Conservation (phyloP, 2,797 vertebrate genomes). For the Argentina silus region DNA sequence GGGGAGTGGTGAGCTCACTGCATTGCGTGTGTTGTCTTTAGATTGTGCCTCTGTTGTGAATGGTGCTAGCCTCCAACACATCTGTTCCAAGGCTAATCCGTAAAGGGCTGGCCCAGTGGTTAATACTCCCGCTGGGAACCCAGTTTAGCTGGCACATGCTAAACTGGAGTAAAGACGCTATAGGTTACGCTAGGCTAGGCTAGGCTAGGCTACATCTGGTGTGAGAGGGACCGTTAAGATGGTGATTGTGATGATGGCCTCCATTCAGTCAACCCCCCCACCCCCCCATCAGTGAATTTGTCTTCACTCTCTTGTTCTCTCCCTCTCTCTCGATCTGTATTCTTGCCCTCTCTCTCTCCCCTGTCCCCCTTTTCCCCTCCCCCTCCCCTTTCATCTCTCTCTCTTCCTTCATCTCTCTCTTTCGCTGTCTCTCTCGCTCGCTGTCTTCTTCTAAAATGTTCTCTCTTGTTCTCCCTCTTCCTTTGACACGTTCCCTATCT, state of each 20-base stretch:
- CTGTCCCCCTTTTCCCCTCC: not conserved
- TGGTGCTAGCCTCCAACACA: constrained; percentile 51
- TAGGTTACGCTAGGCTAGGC: constrained; percentile 14
- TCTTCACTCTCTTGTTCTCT: not conserved
- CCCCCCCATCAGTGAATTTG: not conserved
- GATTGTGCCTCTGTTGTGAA: constrained; percentile 53
- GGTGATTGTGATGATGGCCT: constrained; percentile 26
- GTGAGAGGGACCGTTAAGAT: constrained; percentile 24
- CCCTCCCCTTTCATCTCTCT: not conserved
- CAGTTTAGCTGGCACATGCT: constrained; percentile 48
- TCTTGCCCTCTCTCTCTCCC: not conserved
- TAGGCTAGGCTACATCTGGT: constrained; percentile 20
- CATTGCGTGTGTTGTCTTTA: constrained; percentile 20
- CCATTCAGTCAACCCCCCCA: no score
- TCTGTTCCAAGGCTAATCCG: constrained; percentile 62
- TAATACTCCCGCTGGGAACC: constrained; percentile 43
- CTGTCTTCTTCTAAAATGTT: not conserved
- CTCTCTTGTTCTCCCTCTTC: constrained; percentile 9
- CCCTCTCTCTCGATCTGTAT: no score
- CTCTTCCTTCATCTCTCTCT: not conserved
- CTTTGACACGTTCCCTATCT: constrained; percentile 14
- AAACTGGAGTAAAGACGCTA: constrained; percentile 31
- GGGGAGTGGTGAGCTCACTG: not conserved
- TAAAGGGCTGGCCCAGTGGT: constrained; percentile 48
- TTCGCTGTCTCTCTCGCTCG: not conserved